Evolutionary conservation across 2,113 vertebrate species (phyloP).

Genomic region (Eudyptes chrysolophus): DNA sequence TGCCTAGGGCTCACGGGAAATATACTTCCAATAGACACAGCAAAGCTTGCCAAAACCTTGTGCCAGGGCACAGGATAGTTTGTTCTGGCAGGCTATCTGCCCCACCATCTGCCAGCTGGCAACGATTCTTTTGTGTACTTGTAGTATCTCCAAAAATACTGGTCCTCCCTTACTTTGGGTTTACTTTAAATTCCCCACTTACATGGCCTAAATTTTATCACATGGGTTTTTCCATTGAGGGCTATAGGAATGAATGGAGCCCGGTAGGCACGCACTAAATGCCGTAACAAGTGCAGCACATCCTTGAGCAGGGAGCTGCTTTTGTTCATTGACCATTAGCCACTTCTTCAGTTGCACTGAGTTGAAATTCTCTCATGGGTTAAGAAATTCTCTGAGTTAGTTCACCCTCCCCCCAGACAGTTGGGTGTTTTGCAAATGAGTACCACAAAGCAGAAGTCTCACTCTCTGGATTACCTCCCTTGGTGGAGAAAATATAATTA

Average conservation of each 20-base stretch:
- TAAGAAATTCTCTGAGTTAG: neutral
- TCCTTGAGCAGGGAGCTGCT: neutral
- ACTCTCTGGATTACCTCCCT: neutral
- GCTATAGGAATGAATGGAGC: neutral
- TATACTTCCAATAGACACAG: neutral
- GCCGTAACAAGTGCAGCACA: neutral
- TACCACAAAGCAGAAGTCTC: slow-evolving; percentile 1
- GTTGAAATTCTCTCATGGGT: neutral
- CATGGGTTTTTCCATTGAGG: neutral
- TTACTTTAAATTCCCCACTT: neutral
- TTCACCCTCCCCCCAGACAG: neutral
- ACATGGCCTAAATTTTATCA: neutral
- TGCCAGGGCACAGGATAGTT: neutral
- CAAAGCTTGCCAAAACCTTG: slow-evolving; percentile 6
- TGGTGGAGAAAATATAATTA: neutral
- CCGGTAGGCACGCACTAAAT: accelerated
- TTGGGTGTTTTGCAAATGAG: neutral
- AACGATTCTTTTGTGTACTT: neutral
- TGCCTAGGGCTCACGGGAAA: neutral
- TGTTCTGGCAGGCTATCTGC: slow-evolving; percentile 13
- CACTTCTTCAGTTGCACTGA: neutral
- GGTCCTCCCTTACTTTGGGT: neutral
- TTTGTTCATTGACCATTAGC: neutral
- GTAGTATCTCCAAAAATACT: neutral
- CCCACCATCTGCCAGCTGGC: slow-evolving; percentile 24